Evolutionary conservation across 2,888 invertebrate species (phyloP).

Genomic region (Calliphora vomitoria): DNA sequence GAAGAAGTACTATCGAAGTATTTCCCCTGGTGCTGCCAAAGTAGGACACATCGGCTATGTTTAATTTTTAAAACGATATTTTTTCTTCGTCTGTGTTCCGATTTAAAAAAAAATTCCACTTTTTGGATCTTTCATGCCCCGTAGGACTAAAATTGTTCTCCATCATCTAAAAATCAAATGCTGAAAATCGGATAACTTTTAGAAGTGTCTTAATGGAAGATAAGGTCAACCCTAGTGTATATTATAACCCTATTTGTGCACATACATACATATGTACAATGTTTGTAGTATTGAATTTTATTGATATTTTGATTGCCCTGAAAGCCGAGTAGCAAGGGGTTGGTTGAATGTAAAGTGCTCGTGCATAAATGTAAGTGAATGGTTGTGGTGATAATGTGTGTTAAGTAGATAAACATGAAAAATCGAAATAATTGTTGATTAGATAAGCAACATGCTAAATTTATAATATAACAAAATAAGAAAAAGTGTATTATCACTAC

Average conservation of each 20-base stretch:
- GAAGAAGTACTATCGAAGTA: too few relatives aligned
- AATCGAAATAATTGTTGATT: conserved; percentile 67
- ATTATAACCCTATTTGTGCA: neutral
- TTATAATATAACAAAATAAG: conserved; percentile 18
- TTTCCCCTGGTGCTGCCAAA: too few relatives aligned
- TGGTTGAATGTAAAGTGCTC: conserved; percentile 15
- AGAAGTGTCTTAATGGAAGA: too few relatives aligned
- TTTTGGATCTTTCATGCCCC: too few relatives aligned
- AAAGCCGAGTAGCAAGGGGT: conserved; percentile 34
- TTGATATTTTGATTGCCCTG: conserved; percentile 67
- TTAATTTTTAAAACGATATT: too few relatives aligned
- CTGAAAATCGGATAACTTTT: too few relatives aligned
- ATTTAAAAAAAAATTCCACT: too few relatives aligned
- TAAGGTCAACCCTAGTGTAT: neutral
- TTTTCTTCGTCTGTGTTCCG: too few relatives aligned
- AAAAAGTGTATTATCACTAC: neutral
- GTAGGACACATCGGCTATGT: too few relatives aligned
- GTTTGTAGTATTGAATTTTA: conserved; percentile 55
- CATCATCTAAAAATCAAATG: too few relatives aligned
- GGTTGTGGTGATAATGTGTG: conserved; percentile 49
- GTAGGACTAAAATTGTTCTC: too few relatives aligned
- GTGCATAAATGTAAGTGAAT: conserved; percentile 1
- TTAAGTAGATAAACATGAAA: conserved; percentile 60
- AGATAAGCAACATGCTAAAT: conserved; percentile 65
- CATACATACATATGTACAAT: neutral